Evolutionary conservation across 2,113 vertebrate species (phyloP).

Genomic region (Rhinoderma darwinii): DNA sequence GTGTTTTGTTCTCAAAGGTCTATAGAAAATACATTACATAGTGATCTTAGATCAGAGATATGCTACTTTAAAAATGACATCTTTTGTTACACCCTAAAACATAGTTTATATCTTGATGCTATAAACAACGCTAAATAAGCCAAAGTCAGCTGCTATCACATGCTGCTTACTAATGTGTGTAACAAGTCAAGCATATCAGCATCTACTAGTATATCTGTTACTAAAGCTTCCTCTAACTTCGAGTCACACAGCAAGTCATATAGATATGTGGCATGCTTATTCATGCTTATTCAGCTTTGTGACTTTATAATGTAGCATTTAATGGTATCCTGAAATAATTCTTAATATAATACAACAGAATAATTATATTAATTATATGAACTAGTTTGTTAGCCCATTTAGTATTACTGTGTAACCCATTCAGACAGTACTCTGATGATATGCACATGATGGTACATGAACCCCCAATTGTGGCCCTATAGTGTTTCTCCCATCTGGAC

Average conservation of each 20-base stretch:
- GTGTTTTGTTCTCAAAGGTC: not conserved
- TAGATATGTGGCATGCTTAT: not conserved
- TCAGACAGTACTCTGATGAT: too few species aligned
- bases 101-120: not conserved
- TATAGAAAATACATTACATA: not conserved
- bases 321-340: not conserved
- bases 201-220: not conserved
- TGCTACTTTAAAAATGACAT: not conserved
- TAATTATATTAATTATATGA: not conserved
- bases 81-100: not conserved
- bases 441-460: too few species aligned
- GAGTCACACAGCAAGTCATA: not conserved
- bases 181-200: not conserved
- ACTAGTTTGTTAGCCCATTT: too few species aligned
- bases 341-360: too few species aligned
- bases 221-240: not conserved
- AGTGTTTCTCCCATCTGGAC: too few species aligned
- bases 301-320: not conserved
- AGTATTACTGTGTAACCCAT: too few species aligned
- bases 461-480: too few species aligned
- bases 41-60: not conserved
- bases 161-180: not conserved
- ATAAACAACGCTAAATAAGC: not conserved
- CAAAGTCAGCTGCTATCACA: constrained; percentile 8
- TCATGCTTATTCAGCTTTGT: not conserved